Conservation (phyloP, 2,888 invertebrate species). For the Heliconius sara region DNA sequence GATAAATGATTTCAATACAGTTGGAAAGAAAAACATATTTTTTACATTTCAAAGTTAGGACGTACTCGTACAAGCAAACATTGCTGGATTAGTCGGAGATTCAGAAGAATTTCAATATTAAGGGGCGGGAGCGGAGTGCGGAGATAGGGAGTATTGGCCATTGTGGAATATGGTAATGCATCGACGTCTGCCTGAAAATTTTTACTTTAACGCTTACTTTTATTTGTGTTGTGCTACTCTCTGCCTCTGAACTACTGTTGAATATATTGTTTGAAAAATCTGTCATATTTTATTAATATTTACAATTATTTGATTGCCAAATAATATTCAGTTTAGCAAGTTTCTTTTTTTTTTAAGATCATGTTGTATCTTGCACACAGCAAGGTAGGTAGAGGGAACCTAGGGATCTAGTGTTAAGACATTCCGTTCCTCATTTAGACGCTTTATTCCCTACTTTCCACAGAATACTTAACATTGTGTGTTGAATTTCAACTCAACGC, state of each 20-base stretch:
- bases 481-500: too few relatives aligned
- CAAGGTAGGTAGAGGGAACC: too few relatives aligned
- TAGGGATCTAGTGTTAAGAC: too few relatives aligned
- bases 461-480: too few relatives aligned
- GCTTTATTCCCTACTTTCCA: too few relatives aligned
- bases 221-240: conserved; percentile 7
- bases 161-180: conserved; percentile 76
- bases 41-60: conserved; percentile 68
- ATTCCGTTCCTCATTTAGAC: too few relatives aligned
- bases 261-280: not conserved
- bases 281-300: not conserved
- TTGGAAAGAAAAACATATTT: conserved; percentile 45
- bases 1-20: conserved; percentile 14
- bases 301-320: too few relatives aligned
- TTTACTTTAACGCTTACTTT: conserved; percentile 24
- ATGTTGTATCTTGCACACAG: too few relatives aligned
- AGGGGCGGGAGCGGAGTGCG: conserved; percentile 54
- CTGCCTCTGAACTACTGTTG: too few relatives aligned
- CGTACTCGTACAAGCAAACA: conserved; percentile 51
- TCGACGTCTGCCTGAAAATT: conserved; percentile 28
- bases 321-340: too few relatives aligned
- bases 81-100: conserved; percentile 70
- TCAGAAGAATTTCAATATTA: conserved; percentile 81
- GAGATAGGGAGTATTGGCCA: conserved; percentile 52
- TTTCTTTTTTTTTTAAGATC: too few relatives aligned